Percentiles rank a stretch among this genome's conserved stretches.
These are phyloP conservation scores for Drosophila parvula DNA, from an alignment of 1,140 invertebrate species.

Conservation along the genomic window DNA sequence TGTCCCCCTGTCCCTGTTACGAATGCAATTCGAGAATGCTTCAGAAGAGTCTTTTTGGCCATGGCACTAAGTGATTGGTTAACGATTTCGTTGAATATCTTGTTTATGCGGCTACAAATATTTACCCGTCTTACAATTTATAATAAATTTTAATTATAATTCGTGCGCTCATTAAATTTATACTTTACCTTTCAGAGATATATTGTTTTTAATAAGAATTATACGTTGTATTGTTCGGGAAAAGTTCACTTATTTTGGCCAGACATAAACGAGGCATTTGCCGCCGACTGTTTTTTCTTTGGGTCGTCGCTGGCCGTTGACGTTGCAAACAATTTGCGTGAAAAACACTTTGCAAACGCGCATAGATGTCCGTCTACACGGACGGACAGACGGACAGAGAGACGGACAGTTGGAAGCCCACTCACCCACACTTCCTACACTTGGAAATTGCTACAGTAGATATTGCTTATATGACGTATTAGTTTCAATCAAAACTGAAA, in stretches of 20 bases:
- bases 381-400: conserved; percentile 5
- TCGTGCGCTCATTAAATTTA: no score
- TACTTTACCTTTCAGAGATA: no score
- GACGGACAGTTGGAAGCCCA: conserved; percentile 26
- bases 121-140: no score
- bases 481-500: conserved; percentile 16
- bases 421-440: conserved; percentile 22
- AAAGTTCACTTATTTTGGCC: neutral
- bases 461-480: conserved; percentile 26
- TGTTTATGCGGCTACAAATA: conserved; percentile 30
- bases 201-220: no score
- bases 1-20: neutral
- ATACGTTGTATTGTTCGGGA: no score
- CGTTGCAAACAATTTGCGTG: conserved; percentile 70
- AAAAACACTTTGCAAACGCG: conserved; percentile 51
- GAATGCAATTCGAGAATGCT: conserved; percentile 59
- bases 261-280: conserved; percentile 27
- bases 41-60: conserved; percentile 45
- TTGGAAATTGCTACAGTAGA: conserved; percentile 30
- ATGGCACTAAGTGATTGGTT: conserved; percentile 32
- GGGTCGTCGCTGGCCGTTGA: conserved; percentile 49
- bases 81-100: neutral
- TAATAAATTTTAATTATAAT: no score
- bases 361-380: conserved; percentile 17
- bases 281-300: conserved; percentile 17